These are phyloP conservation scores for Chelonus formosanus DNA, from an alignment of 2,888 invertebrate species.

Conservation along the genomic window DNA sequence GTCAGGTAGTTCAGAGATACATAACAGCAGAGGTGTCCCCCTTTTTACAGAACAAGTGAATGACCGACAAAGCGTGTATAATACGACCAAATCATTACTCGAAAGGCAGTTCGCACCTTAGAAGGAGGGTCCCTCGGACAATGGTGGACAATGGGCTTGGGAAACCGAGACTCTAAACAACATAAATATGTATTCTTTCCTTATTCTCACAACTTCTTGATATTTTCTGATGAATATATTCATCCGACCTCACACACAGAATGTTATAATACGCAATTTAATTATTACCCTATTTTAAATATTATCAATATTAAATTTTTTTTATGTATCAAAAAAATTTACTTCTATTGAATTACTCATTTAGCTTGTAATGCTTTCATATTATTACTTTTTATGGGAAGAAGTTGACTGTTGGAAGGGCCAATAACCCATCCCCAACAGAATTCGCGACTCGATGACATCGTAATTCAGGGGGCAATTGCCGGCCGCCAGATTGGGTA, in stretches of 20 bases:
- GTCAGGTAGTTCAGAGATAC: slow-evolving; percentile 56
- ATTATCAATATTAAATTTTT: no score
- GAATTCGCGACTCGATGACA: slow-evolving; percentile 57
- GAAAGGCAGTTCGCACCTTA: slow-evolving; percentile 64
- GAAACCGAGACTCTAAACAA: slow-evolving; percentile 64
- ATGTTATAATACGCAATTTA: background rate
- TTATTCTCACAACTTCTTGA: slow-evolving; percentile 32
- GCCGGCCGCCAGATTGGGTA: slow-evolving; percentile 63
- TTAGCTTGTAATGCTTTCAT: slow-evolving; percentile 1
- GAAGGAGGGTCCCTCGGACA: slow-evolving; percentile 51
- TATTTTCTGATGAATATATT: background rate
- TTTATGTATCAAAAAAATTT: background rate
- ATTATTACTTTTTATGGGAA: slow-evolving; percentile 15
- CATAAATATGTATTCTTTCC: slow-evolving; percentile 58
- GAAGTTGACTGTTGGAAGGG: slow-evolving; percentile 18
- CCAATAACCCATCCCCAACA: slow-evolving; percentile 40
- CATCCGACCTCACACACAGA: no score
- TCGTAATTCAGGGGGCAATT: slow-evolving; percentile 64
- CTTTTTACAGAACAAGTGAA: slow-evolving; percentile 50
- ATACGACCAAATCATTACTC: slow-evolving; percentile 62
- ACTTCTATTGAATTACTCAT: slow-evolving; percentile 9
- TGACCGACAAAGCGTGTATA: slow-evolving; percentile 60
- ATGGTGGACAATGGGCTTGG: slow-evolving; percentile 38
- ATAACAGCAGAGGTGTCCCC: slow-evolving; percentile 15
- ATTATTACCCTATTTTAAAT: slow-evolving; percentile 15